These are phyloP conservation scores for Cottus gobio DNA, from an alignment of 2,113 vertebrate genomes.

Conservation along the genomic window DNA sequence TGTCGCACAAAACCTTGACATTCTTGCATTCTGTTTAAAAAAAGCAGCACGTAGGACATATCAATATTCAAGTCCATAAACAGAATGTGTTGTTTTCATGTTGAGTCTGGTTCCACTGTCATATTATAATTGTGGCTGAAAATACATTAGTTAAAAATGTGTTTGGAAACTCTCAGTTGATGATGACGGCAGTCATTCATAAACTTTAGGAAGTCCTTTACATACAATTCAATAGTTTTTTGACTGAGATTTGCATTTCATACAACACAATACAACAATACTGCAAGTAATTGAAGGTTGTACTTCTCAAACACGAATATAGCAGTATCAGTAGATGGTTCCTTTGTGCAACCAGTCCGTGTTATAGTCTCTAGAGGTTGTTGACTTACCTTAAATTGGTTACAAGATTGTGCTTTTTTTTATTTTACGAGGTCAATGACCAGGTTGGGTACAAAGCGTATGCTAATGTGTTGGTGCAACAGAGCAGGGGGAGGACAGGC, in stretches of 20 bases:
- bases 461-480: slow-evolving; percentile 44
- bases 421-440: slow-evolving; percentile 40
- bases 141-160: neutral
- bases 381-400: slow-evolving; percentile 79
- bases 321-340: slow-evolving; percentile 42
- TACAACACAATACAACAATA: slow-evolving; percentile 74
- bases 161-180: slow-evolving; percentile 10
- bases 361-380: slow-evolving; percentile 49
- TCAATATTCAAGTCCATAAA: slow-evolving; percentile 6
- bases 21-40: slow-evolving; percentile 16
- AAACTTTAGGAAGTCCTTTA: neutral
- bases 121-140: neutral
- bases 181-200: neutral
- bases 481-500: slow-evolving; percentile 61
- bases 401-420: slow-evolving; percentile 37
- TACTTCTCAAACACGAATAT: slow-evolving; percentile 12
- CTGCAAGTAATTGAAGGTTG: slow-evolving; percentile 8
- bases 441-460: slow-evolving; percentile 33
- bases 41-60: slow-evolving; percentile 15
- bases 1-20: slow-evolving; percentile 73
- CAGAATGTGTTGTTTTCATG: neutral
- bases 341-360: slow-evolving; percentile 82
- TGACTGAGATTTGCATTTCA: slow-evolving; percentile 42
- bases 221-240: neutral
- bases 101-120: neutral